Evolutionary conservation across 2,888 invertebrate genomes (phyloP).

Genomic region (Drosophila cognata): DNA sequence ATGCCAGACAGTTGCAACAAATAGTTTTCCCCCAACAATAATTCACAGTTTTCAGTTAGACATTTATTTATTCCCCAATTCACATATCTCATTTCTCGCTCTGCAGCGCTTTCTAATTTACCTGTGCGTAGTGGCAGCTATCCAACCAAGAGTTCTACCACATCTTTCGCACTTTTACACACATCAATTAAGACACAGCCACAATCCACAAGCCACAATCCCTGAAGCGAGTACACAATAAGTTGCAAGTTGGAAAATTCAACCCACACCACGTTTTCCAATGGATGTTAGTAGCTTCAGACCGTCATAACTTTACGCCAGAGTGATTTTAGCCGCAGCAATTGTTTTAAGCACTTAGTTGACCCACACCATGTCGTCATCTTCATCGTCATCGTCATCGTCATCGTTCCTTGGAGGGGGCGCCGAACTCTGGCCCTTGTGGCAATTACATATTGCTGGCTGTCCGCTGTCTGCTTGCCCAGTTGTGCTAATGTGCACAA

Average conservation of each 20-base stretch:
- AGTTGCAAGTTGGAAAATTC: slow-evolving; percentile 39
- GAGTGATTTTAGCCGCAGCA: slow-evolving; percentile 68
- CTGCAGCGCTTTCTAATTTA: slow-evolving; percentile 28
- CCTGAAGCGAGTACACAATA: slow-evolving; percentile 66
- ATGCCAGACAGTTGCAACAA: not conserved
- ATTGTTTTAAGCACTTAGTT: slow-evolving; percentile 64
- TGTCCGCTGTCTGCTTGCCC: slow-evolving; percentile 13
- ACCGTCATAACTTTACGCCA: slow-evolving; percentile 71
- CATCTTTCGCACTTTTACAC: slow-evolving; percentile 40
- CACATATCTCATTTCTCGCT: not conserved
- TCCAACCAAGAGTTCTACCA: slow-evolving; percentile 34
- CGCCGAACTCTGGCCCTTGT: slow-evolving; percentile 62
- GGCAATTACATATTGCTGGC: slow-evolving; percentile 61
- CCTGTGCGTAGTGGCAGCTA: not conserved
- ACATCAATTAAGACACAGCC: not conserved
- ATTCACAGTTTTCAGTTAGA: not conserved
- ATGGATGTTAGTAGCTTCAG: slow-evolving; percentile 62
- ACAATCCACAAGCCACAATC: slow-evolving; percentile 60
- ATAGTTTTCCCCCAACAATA: not conserved
- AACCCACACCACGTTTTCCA: not conserved
- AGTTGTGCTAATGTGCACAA: slow-evolving; percentile 76
- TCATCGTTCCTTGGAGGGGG: slow-evolving; percentile 26
- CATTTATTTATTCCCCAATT: slow-evolving; percentile 1
- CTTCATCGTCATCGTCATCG: not conserved
- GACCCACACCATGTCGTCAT: slow-evolving; percentile 67